These are phyloP conservation scores for Grallaria varia DNA, from an alignment of 2,113 vertebrate species.

Conservation along the genomic window DNA sequence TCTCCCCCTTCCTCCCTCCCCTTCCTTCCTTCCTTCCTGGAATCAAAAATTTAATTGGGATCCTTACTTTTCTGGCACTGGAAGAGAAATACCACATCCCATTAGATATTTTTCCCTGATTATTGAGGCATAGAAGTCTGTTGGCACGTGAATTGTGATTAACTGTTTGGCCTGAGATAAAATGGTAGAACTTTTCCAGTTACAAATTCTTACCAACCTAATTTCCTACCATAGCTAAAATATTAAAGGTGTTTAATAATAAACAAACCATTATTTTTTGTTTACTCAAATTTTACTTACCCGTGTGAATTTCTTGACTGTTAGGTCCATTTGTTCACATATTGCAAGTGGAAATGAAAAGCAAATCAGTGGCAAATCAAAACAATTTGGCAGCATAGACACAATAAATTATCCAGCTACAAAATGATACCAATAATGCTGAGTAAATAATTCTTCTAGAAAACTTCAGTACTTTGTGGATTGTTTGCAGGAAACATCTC, in stretches of 20 bases:
- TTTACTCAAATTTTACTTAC: not conserved
- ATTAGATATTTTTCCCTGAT: not conserved
- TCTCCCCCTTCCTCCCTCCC: not conserved
- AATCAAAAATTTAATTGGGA: constrained; percentile 30
- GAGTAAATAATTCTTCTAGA: constrained; percentile 12
- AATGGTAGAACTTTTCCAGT: not conserved
- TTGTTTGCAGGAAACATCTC: constrained; percentile 21
- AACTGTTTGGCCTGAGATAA: constrained; percentile 38
- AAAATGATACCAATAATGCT: not conserved
- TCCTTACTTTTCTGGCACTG: constrained; percentile 12
- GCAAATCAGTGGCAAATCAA: not conserved
- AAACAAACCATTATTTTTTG: constrained; percentile 14
- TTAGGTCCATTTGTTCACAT: not conserved
- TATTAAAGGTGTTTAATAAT: not conserved
- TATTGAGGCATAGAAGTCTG: not conserved
- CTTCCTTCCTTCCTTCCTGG: not conserved
- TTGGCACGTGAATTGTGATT: not conserved
- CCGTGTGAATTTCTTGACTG: not conserved
- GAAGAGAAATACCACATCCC: not conserved
- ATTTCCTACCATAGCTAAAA: not conserved
- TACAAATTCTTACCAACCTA: not conserved
- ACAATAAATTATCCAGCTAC: not conserved
- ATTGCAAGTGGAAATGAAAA: constrained; percentile 6
- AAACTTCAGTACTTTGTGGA: not conserved
- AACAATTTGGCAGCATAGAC: constrained; percentile 9